Percentiles rank a stretch among this genome's conserved stretches.
Conservation (phyloP, 2,888 invertebrate genomes). For the Trissoscelio sp. region DNA sequence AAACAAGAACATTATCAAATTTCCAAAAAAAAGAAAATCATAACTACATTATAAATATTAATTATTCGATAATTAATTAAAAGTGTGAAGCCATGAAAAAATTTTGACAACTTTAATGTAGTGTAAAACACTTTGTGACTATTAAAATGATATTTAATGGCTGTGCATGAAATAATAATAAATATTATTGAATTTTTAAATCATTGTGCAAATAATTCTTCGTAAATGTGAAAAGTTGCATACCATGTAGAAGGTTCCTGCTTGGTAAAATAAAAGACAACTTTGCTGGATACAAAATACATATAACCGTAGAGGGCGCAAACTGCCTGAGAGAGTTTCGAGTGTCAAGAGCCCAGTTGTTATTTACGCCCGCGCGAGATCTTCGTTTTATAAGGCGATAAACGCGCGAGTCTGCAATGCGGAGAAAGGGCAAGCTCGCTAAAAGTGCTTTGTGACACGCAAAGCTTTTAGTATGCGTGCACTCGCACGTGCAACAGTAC, state of each 20-base stretch:
- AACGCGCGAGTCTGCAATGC: conserved; percentile 70
- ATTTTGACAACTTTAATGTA: no score
- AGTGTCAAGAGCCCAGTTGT: conserved; percentile 73
- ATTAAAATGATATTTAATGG: conserved; percentile 16
- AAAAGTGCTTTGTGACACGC: conserved; percentile 73
- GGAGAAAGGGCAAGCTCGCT: conserved; percentile 65
- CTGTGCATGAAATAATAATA: conserved; percentile 20
- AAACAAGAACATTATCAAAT: no score
- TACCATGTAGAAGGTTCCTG: conserved; percentile 36
- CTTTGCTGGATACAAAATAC: conserved; percentile 62
- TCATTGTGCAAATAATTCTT: conserved; percentile 44
- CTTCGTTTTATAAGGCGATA: conserved; percentile 78
- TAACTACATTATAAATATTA: no score
- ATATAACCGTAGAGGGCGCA: conserved; percentile 62
- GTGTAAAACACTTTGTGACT: neutral
- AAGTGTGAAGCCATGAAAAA: no score
- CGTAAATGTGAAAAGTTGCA: conserved; percentile 41
- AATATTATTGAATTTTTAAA: conserved; percentile 35
- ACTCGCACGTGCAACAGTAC: conserved; percentile 63
- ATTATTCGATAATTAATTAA: no score
- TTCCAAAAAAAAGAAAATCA: no score
- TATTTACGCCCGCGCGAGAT: conserved; percentile 75
- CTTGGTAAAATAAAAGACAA: conserved; percentile 55
- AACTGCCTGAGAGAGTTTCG: conserved; percentile 67
- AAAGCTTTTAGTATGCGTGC: conserved; percentile 66